A percentile compares a stretch with the other conserved stretches of the same genome.
These are phyloP conservation scores for Drosophila gunungcola DNA, from an alignment of 1,140 invertebrate species.

Conservation along the genomic window DNA sequence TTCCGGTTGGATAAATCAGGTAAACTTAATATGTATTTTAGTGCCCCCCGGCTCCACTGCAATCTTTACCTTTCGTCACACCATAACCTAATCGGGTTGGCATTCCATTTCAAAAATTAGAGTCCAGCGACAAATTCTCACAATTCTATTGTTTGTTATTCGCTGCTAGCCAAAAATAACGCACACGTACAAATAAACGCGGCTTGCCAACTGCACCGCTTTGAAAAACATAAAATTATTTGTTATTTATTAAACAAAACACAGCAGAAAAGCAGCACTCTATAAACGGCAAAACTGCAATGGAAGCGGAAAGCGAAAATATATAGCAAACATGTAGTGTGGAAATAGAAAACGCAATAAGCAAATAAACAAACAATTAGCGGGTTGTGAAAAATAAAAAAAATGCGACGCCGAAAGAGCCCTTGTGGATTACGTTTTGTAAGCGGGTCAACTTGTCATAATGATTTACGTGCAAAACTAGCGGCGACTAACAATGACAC, in stretches of 20 bases:
- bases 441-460: conserved; percentile 80
- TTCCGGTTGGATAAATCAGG: conserved; percentile 22
- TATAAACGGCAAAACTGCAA: conserved; percentile 40
- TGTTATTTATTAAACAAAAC: conserved; percentile 65
- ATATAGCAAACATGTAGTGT: conserved; percentile 12
- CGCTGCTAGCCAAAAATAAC: conserved; percentile 33
- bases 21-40: neutral
- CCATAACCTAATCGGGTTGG: conserved; percentile 6
- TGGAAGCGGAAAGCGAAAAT: conserved; percentile 12
- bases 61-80: conserved; percentile 25
- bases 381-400: conserved; percentile 30
- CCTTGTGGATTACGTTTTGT: conserved; percentile 48
- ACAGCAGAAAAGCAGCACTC: conserved; percentile 14
- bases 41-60: neutral
- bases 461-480: conserved; percentile 67
- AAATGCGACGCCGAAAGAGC: conserved; percentile 38
- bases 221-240: conserved; percentile 17
- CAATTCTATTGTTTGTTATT: conserved; percentile 53
- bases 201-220: conserved; percentile 40
- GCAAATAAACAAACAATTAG: conserved; percentile 80
- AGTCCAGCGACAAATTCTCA: conserved; percentile 27
- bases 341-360: conserved; percentile 67
- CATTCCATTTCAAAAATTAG: conserved; percentile 32
- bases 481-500: conserved; percentile 49
- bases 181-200: conserved; percentile 41